Conservation (phyloP, 2,113 vertebrate genomes). For the Salvelinus fontinalis region DNA sequence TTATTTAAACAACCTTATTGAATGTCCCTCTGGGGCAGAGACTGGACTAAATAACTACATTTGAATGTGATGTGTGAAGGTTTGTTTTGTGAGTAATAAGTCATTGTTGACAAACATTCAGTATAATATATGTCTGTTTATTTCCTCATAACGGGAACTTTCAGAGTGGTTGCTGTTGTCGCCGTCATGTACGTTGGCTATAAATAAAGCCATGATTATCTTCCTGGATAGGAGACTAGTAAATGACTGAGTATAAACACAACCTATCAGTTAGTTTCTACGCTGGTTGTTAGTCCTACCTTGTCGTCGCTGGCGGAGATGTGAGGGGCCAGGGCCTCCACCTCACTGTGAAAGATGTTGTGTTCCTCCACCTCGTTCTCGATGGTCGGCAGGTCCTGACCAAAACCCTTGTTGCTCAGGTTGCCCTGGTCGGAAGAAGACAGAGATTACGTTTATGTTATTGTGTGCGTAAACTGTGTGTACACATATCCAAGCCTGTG, state of each 20-base stretch:
- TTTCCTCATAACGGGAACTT: too few species aligned
- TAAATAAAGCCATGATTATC: too few species aligned
- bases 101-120: too few species aligned
- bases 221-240: too few species aligned
- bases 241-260: not conserved
- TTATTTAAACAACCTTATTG: too few species aligned
- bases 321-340: conserved; percentile 91
- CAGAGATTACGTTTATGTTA: not conserved
- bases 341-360: conserved; percentile 96
- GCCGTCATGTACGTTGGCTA: too few species aligned
- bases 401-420: conserved; percentile 83
- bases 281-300: conserved; percentile 58
- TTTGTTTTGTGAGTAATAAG: too few species aligned
- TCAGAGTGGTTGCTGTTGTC: too few species aligned
- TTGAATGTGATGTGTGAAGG: too few species aligned
- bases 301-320: conserved; percentile 77
- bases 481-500: not conserved
- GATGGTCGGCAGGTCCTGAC: conserved; percentile 86
- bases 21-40: too few species aligned
- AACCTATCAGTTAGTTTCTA: not conserved
- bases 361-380: conserved; percentile 93
- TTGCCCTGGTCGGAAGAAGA: conserved; percentile 68
- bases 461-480: not conserved
- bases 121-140: too few species aligned
- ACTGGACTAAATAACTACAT: too few species aligned